These are phyloP conservation scores for Mantis religiosa DNA, from an alignment of 2,888 invertebrate species.

Conservation along the genomic window DNA sequence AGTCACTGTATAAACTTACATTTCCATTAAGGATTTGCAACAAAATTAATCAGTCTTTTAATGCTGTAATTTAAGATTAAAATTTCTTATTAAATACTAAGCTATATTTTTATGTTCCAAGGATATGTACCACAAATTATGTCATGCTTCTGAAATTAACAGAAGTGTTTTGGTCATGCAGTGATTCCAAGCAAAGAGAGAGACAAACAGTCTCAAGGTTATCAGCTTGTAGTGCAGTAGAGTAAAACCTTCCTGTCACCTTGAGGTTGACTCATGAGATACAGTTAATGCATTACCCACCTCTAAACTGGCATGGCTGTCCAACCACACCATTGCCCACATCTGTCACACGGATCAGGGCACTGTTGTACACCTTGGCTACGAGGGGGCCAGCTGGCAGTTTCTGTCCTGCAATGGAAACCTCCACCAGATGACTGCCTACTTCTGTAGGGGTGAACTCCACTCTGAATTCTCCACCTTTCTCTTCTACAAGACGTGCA, in stretches of 20 bases:
- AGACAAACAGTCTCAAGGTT: background rate
- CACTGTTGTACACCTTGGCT: constrained; percentile 92
- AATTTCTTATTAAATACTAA: no score
- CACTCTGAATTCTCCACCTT: constrained; percentile 75
- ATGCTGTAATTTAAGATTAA: no score
- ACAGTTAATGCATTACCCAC: constrained; percentile 47
- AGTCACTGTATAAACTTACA: no score
- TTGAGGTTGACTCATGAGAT: background rate
- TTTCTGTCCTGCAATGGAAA: constrained; percentile 83
- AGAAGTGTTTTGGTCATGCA: background rate
- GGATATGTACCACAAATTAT: no score
- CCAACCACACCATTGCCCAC: constrained; percentile 91
- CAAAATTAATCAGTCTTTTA: no score
- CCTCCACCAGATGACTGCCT: constrained; percentile 91
- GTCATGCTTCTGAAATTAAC: no score
- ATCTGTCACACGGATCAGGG: constrained; percentile 89
- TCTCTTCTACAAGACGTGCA: constrained; percentile 76
- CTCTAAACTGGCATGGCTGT: constrained; percentile 93
- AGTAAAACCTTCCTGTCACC: background rate
- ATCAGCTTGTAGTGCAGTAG: background rate
- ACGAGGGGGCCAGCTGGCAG: constrained; percentile 85
- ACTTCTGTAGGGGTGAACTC: constrained; percentile 92
- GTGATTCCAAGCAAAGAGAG: background rate
- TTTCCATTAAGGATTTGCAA: no score
- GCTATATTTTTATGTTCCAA: no score